Percentiles rank a stretch among this genome's conserved stretches.
Evolutionary conservation across 2,797 vertebrate genomes (phyloP).

Genomic region (Enteromius unitaeniatus): DNA sequence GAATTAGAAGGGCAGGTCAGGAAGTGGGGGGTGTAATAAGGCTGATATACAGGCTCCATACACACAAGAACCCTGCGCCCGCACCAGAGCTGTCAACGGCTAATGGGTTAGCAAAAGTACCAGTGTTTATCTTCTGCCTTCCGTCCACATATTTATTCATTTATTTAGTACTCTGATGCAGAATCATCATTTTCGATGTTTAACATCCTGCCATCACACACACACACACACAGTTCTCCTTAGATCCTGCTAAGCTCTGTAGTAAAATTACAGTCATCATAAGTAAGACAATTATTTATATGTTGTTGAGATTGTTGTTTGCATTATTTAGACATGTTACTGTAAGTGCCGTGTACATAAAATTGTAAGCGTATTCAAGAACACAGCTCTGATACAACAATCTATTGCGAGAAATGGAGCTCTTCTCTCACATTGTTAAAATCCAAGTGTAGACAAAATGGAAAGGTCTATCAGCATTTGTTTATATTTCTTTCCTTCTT

Average conservation of each 20-base stretch:
- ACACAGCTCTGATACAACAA: background rate
- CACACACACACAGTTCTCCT: slow-evolving; percentile 49
- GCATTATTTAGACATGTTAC: background rate
- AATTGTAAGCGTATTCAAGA: background rate
- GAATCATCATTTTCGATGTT: slow-evolving; percentile 82
- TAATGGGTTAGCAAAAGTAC: slow-evolving; percentile 80
- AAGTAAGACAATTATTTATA: slow-evolving; percentile 14
- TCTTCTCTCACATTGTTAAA: background rate
- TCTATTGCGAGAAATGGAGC: background rate
- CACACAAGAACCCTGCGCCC: slow-evolving; percentile 74
- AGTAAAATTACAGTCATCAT: slow-evolving; percentile 27
- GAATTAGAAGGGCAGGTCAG: slow-evolving; percentile 90
- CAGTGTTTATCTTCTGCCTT: slow-evolving; percentile 78
- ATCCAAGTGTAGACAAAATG: background rate
- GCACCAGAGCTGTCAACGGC: slow-evolving; percentile 80
- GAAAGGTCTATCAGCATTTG: background rate
- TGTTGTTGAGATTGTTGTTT: slow-evolving; percentile 20
- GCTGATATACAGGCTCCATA: slow-evolving; percentile 81
- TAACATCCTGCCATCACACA: slow-evolving; percentile 63
- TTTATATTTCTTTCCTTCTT: no score
- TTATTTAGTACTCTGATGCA: slow-evolving; percentile 81
- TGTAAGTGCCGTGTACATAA: background rate
- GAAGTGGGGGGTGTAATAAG: slow-evolving; percentile 84
- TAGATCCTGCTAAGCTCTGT: slow-evolving; percentile 15
- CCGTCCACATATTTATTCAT: slow-evolving; percentile 80